Conservation (phyloP, 1,140 invertebrate species). For the Oppia nitens region DNA sequence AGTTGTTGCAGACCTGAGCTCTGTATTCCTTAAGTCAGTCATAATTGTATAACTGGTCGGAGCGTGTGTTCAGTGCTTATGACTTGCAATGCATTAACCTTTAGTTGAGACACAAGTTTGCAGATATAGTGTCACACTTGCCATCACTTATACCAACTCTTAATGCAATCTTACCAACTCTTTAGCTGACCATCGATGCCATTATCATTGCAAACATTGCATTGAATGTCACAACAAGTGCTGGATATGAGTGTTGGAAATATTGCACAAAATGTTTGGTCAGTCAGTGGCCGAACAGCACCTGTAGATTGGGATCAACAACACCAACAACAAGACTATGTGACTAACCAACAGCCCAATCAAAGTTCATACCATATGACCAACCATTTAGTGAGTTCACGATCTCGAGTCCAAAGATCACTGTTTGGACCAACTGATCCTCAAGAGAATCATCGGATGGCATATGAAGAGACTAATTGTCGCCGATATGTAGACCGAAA, state of each 20-base stretch:
- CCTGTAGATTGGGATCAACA: background rate
- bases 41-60: too few relatives aligned
- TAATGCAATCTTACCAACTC: background rate
- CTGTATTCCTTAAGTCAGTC: too few relatives aligned
- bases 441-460: background rate
- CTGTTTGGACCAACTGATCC: conserved; percentile 17
- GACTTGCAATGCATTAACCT: background rate
- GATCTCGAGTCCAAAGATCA: conserved; percentile 1
- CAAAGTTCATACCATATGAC: background rate
- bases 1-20: background rate
- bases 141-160: background rate
- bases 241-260: background rate
- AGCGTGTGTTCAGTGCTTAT: too few relatives aligned
- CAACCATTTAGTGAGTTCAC: background rate
- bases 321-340: background rate
- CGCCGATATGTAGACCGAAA: background rate
- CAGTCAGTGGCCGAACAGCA: background rate
- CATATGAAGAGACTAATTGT: conserved; percentile 1
- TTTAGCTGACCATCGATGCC: background rate
- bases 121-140: background rate
- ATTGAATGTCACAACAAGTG: too few relatives aligned
- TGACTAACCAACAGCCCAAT: background rate
- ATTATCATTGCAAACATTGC: background rate
- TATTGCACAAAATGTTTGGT: background rate
- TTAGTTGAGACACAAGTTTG: background rate